A percentile compares a stretch with the other conserved stretches of the same genome.
These are phyloP conservation scores for Lanistes nyassanus DNA, from an alignment of 1,140 invertebrate genomes.

Conservation along the genomic window DNA sequence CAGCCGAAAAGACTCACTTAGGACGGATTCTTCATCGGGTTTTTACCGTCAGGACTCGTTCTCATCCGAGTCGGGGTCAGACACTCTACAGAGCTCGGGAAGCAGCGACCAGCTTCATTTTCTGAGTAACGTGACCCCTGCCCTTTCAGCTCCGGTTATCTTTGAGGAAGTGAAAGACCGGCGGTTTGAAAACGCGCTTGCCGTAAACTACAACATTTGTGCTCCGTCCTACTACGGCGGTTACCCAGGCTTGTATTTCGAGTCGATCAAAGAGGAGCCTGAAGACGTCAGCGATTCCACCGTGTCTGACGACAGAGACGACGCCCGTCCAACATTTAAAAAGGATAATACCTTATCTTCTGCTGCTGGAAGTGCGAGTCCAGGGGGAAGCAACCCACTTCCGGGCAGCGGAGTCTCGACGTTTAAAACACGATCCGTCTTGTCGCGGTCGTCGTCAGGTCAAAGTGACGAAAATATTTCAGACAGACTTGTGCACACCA, in stretches of 20 bases:
- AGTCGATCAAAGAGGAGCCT: slow-evolving; percentile 45
- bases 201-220: slow-evolving; percentile 22
- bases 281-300: slow-evolving; percentile 27
- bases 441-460: too few species aligned
- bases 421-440: too few species aligned
- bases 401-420: too few species aligned
- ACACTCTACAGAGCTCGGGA: background rate
- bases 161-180: slow-evolving; percentile 40
- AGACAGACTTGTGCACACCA: too few species aligned
- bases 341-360: too few species aligned
- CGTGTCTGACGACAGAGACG: background rate
- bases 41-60: background rate
- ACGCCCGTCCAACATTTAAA: too few species aligned
- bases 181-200: slow-evolving; percentile 38
- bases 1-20: background rate
- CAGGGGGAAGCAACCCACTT: too few species aligned
- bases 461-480: too few species aligned
- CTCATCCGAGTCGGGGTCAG: background rate
- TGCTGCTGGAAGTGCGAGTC: too few species aligned
- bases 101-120: slow-evolving; percentile 1
- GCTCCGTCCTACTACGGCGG: slow-evolving; percentile 26
- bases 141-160: background rate
- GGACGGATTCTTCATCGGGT: background rate
- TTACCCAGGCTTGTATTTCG: slow-evolving; percentile 35
- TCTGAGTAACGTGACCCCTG: background rate